Evolutionary conservation across 2,113 vertebrate species (phyloP).

Genomic region (Pycnonotus jocosus): DNA sequence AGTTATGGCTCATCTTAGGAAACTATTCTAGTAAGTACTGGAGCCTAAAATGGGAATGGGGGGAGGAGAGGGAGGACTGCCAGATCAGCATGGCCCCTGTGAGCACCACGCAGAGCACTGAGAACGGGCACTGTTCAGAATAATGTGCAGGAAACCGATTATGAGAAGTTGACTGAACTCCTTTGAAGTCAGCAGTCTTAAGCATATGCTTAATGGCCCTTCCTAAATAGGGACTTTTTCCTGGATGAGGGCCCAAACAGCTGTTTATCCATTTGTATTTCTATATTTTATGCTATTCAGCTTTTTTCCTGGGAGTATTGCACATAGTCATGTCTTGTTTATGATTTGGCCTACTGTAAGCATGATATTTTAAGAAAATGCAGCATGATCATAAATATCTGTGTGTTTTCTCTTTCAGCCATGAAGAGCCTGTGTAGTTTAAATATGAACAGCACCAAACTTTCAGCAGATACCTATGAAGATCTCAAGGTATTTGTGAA

Average conservation of each 20-base stretch:
- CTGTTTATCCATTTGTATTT: constrained; percentile 49
- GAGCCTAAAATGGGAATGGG: constrained; percentile 16
- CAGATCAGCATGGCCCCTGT: background rate
- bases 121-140: background rate
- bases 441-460: constrained; percentile 99
- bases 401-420: constrained; percentile 72
- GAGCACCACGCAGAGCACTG: background rate
- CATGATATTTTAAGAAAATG: background rate
- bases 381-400: background rate
- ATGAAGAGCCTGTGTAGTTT: constrained; percentile 99
- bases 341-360: background rate
- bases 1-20: constrained; percentile 40
- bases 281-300: constrained; percentile 43
- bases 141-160: constrained; percentile 25
- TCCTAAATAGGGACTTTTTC: constrained; percentile 59
- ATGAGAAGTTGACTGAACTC: constrained; percentile 30
- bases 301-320: constrained; percentile 15
- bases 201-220: constrained; percentile 34
- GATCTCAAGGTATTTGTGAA: constrained; percentile 90
- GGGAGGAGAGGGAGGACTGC: background rate
- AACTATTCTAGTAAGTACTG: constrained; percentile 30
- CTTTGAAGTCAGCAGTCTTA: constrained; percentile 44
- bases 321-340: background rate
- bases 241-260: constrained; percentile 51
- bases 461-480: constrained; percentile 97